Percentiles rank a stretch among this genome's conserved stretches.
phyloP scores from a whole-genome alignment of 2,113 vertebrate species.

The Chauna torquata region DNA sequence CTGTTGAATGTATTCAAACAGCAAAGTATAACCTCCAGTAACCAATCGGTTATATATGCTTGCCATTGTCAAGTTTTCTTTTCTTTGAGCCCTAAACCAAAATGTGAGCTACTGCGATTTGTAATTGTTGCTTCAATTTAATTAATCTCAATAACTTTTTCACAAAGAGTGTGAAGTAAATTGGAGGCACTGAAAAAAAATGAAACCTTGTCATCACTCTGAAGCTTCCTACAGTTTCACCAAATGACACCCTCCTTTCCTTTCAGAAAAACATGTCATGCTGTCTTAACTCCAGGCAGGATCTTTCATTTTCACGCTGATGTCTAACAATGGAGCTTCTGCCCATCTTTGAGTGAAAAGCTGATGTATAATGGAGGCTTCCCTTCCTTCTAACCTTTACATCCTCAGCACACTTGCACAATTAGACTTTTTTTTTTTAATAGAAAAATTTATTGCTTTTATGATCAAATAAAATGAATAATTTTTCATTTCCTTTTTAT shows the following conservation, averaged over 20 bases:
- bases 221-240: neutral
- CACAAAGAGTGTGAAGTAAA: neutral
- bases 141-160: neutral
- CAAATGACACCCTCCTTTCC: neutral
- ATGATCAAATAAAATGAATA: neutral
- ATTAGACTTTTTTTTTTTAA: neutral
- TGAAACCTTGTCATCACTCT: neutral
- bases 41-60: neutral
- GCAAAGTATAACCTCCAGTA: neutral
- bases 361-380: neutral
- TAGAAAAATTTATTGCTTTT: neutral
- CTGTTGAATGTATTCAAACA: too few species aligned
- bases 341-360: neutral
- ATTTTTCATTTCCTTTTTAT: neutral
- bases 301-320: neutral
- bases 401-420: neutral
- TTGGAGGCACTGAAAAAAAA: neutral
- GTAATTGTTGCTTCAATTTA: neutral
- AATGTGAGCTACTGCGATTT: neutral
- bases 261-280: neutral
- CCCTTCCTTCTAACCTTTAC: neutral
- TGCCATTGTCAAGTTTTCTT: neutral
- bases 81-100: neutral
- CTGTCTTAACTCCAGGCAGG: neutral
- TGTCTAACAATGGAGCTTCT: neutral